phyloP scores from a whole-genome alignment of 1,140 invertebrate species.

The Trachymyrmex cornetzi region DNA sequence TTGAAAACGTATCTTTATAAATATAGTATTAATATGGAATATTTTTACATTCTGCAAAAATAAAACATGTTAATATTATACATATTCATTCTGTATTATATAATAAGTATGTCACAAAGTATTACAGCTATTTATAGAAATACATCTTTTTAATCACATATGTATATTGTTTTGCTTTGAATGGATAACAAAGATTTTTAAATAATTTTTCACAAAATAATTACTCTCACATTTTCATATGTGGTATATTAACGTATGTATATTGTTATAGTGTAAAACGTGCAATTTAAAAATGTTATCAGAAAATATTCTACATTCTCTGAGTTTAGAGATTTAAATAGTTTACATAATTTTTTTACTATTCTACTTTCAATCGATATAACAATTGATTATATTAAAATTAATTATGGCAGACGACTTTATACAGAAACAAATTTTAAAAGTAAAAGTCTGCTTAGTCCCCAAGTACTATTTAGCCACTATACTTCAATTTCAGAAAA shows the following conservation, averaged over 20 bases:
- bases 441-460: background rate
- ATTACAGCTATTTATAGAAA: slow-evolving; percentile 9
- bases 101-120: slow-evolving; percentile 40
- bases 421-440: slow-evolving; percentile 7
- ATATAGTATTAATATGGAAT: slow-evolving; percentile 36
- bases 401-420: background rate
- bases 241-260: background rate
- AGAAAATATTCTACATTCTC: slow-evolving; percentile 10
- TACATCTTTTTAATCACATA: slow-evolving; percentile 29
- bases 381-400: background rate
- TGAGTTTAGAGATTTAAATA: background rate
- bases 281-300: slow-evolving; percentile 29
- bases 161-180: background rate
- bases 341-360: background rate
- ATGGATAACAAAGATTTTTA: background rate
- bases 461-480: background rate
- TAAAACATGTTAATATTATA: slow-evolving; percentile 21
- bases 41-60: slow-evolving; percentile 44
- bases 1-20: slow-evolving; percentile 57
- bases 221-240: background rate
- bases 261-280: background rate
- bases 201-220: background rate
- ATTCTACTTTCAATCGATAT: slow-evolving; percentile 2
- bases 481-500: slow-evolving; percentile 29
- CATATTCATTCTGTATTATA: background rate